Evolutionary conservation across 53 echinoderm and acorn worm species (phyloP), one percentile per base, ranked within the genome.

Genomic region (Mesocentrotus franciscanus): DNA sequence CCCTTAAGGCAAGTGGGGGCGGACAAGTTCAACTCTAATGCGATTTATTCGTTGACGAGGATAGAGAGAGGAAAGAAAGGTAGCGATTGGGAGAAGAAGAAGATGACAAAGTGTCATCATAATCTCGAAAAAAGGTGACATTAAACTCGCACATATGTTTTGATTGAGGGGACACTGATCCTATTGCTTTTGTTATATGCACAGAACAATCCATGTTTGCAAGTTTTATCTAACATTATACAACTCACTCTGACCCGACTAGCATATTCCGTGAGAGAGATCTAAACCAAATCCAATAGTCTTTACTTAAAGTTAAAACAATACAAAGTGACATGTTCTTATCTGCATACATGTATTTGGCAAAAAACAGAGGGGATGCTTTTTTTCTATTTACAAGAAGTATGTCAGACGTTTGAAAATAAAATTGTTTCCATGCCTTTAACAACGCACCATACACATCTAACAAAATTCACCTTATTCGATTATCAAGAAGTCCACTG

Each of bases 1-100:
- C 30, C 92, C 71, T 60, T 14, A 60, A 29, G 9, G 58, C 90
- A 90, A 90, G 90, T 90, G 90, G 90, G 90, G 90, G 32, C 60
- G 26, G 90, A 90, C 29, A 60, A 90, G 90, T 90, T 90, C 90
- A 90, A 59, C 27, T 10, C 90, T 81, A 35, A 90, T 29, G 90
- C 30, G 90, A 90, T 90, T 90, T 90, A 60, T 90, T 33, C 58
- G 29, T 29, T 30, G 90, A 58, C 90, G 60, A n/a, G 90, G 17
- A 17, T 13, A 10, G 30, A 32, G 60, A 57, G 60, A 30, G 30
- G 11, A 4, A 32, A 29, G 11, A 18, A 9, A n/a, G n/a, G 60
- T 15, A 59, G 89, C 27, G 2, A 18, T 1, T 22, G 17, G 60
- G 12, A 90, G 56, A 59, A 60, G 30, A 8, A 1, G 27, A 16